Evolutionary conservation across 2,888 invertebrate species (phyloP).

Genomic region (Eristalinus aeneus): DNA sequence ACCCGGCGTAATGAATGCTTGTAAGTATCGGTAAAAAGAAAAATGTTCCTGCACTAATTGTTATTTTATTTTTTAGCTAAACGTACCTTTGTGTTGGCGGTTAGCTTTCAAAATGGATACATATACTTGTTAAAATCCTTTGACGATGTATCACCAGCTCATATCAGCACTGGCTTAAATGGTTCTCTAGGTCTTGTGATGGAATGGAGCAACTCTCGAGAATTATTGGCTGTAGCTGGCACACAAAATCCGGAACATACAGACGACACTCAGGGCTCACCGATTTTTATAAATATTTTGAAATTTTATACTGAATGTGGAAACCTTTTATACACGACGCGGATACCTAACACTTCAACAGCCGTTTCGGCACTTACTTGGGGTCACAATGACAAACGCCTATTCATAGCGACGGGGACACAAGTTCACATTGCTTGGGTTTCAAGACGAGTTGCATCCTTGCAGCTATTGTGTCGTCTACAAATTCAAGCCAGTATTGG

Average conservation of each 20-base stretch:
- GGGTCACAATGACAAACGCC: conserved; percentile 98
- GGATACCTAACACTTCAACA: conserved; percentile 88
- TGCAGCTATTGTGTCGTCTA: conserved; percentile 94
- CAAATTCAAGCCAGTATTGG: conserved; percentile 88
- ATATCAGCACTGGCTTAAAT: conserved; percentile 89
- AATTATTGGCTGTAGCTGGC: conserved; percentile 95
- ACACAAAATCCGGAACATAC: conserved; percentile 80
- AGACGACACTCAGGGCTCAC: conserved; percentile 78
- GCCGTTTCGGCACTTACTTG: conserved; percentile 96
- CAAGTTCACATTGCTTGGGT: conserved; percentile 97
- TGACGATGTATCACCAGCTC: conserved; percentile 95
- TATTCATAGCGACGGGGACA: conserved; percentile 96
- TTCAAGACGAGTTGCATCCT: conserved; percentile 92
- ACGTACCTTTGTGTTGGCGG: conserved; percentile 90
- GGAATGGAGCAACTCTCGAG: conserved; percentile 98
- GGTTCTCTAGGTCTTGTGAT: conserved; percentile 90
- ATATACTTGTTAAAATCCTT: conserved; percentile 94
- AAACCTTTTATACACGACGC: conserved; percentile 88
- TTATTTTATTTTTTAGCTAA: conserved; percentile 80
- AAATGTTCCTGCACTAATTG: not conserved
- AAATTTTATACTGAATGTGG: conserved; percentile 96
- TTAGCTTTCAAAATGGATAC: conserved; percentile 93
- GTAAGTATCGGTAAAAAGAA: conserved; percentile 72
- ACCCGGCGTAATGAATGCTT: conserved; percentile 82
- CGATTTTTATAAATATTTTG: conserved; percentile 89